Conservation (phyloP, 2,888 invertebrate species). For the Trachelus iudaicus region DNA sequence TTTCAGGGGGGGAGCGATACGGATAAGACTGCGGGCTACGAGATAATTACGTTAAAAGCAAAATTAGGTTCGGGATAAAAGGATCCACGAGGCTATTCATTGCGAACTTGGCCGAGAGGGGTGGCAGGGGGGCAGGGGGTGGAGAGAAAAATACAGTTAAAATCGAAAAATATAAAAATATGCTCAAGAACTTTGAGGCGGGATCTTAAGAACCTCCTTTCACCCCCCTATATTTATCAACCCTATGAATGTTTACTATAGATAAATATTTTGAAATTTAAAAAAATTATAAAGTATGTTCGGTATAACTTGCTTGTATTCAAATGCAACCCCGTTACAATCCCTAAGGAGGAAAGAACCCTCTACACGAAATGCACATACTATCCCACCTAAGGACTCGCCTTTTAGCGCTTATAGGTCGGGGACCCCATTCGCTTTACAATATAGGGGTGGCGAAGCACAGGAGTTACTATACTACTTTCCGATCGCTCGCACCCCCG, state of each 20-base stretch:
- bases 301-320: too few relatives aligned
- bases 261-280: not conserved
- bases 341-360: too few relatives aligned
- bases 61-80: slow-evolving; percentile 7
- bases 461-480: not conserved
- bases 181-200: not conserved
- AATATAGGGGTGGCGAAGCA: not conserved
- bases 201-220: not conserved
- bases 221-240: not conserved
- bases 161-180: not conserved
- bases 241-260: not conserved
- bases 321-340: too few relatives aligned
- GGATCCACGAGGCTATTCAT: not conserved
- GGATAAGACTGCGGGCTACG: not conserved
- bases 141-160: not conserved
- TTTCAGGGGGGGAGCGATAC: not conserved
- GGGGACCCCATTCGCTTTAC: not conserved
- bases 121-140: too few relatives aligned
- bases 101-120: not conserved
- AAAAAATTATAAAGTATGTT: not conserved
- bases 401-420: not conserved
- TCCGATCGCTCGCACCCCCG: not conserved
- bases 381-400: too few relatives aligned
- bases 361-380: too few relatives aligned
- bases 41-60: slow-evolving; percentile 7